Evolutionary conservation across 2,113 vertebrate species (phyloP).

Genomic region (Anarhynchus alexandrinus): DNA sequence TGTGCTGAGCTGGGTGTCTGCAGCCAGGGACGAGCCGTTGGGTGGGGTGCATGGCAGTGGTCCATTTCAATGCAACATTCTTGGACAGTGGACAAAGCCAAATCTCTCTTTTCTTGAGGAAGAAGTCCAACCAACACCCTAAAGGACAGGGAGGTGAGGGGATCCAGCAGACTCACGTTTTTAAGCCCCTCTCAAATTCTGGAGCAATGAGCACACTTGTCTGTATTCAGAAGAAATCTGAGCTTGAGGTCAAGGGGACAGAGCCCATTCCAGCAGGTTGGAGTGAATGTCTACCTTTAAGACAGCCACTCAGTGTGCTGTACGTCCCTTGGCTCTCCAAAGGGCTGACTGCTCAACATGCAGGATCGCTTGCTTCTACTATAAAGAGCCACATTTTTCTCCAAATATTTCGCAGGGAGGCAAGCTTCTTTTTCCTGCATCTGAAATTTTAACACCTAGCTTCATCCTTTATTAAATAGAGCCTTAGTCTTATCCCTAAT

Average conservation of each 20-base stretch:
- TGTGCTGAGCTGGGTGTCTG: not conserved
- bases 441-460: not conserved
- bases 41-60: not conserved
- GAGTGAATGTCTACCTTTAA: not conserved
- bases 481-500: not conserved
- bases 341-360: not conserved
- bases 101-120: not conserved
- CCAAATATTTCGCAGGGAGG: not conserved
- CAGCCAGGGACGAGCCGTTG: rapidly evolving
- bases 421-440: not conserved
- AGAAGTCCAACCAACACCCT: not conserved
- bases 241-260: not conserved
- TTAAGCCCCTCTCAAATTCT: not conserved
- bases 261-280: not conserved
- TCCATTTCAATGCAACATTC: rapidly evolving
- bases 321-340: not conserved
- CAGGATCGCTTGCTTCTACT: not conserved
- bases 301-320: not conserved
- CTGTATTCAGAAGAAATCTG: not conserved
- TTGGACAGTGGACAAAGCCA: not conserved
- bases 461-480: not conserved
- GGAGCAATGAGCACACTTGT: rapidly evolving
- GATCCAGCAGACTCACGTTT: not conserved
- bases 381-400: not conserved
- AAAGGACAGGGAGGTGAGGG: not conserved